Evolutionary conservation across 1,140 invertebrate genomes (phyloP), one percentile per base, ranked within the genome.

Genomic region (Probaryconus sp.): DNA sequence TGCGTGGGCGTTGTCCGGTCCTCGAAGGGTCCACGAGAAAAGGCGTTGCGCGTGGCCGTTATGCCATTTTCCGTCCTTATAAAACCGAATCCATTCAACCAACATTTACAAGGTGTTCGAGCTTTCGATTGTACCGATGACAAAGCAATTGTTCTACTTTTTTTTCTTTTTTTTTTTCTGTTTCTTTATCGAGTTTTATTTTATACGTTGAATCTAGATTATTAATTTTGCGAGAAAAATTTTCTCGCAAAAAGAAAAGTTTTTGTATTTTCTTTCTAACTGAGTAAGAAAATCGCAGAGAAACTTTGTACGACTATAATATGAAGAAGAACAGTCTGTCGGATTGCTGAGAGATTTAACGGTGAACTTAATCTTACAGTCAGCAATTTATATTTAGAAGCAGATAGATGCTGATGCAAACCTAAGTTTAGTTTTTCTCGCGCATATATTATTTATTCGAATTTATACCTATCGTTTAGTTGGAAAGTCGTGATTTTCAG

Each of bases 1-100:
- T 30, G 81, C 76, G 81, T 83, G 80, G 83, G 83, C 80, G 83
- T 81, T 80, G 82, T 78, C 81, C 79, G 79, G 51, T 68, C 63
- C 63, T 67, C 72, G 67, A 60, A 31, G 60, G 72, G 60, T 80
- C 14, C 31, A 60, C 18, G 47, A 64, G 38, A 72, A 75, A 74
- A 72, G 45, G 67, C 53, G 61, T 71, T 67, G 68, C 60, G 76
- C 63, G 56, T 60, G 63, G 42, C 58, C 69, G 67, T 77, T 76
- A 77, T 72, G 45, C 74, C 55, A 77, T 80, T 82, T 81, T 76
- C 58, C 65, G 65, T 67, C 63, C 55, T 76, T 78, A 75, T 79
- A 76, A 79, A 81, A 77, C 78, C 72, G 6, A 4, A 26, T 1
- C 33, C 35, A 20, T 43, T 37, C 37, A 18, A 7, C 5, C 13